Percentiles rank a stretch among this genome's conserved stretches.
phyloP scores from a whole-genome alignment of 2,797 vertebrate species.

The Masticophis lateralis region DNA sequence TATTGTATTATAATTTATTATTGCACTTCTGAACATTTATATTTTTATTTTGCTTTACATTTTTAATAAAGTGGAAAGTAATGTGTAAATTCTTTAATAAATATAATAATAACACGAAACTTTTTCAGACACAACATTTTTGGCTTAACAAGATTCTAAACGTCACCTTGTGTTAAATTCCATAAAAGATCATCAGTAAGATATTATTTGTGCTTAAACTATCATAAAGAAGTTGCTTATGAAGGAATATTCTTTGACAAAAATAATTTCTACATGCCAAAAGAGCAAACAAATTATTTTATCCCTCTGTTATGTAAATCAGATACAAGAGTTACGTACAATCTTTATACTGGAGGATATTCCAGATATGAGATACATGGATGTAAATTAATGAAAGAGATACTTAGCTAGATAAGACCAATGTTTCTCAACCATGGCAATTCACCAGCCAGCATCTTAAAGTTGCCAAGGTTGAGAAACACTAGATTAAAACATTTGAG shows the following conservation, averaged over 20 bases:
- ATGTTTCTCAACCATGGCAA: background rate
- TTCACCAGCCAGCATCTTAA: background rate
- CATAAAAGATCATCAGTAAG: background rate
- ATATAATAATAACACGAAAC: background rate
- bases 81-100: background rate
- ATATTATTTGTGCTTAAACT: background rate
- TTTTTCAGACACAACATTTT: background rate
- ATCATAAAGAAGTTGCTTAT: background rate
- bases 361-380: background rate
- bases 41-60: background rate
- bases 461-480: background rate
- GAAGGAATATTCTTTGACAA: background rate
- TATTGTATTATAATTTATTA: background rate
- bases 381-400: background rate
- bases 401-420: background rate
- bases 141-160: background rate
- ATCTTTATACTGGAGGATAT: background rate
- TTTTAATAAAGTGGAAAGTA: background rate
- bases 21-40: background rate
- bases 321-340: background rate
- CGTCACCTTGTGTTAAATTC: background rate
- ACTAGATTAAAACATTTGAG: background rate
- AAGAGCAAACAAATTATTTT: background rate
- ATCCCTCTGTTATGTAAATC: background rate
- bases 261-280: background rate